These are phyloP conservation scores for Plebejus anna DNA, from an alignment of 2,888 invertebrate species.

Conservation along the genomic window DNA sequence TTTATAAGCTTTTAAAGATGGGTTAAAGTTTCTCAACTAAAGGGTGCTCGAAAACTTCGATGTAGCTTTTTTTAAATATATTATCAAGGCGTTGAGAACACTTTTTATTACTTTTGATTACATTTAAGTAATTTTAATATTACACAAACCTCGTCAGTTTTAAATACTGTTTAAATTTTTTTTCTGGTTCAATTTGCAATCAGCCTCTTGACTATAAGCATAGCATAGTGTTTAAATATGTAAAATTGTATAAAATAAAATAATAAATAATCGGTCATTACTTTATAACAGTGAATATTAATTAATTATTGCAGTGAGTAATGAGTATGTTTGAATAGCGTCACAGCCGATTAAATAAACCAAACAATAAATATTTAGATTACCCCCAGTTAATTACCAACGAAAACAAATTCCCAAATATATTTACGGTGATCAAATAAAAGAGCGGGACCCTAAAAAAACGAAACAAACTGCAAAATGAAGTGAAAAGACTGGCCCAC, in stretches of 20 bases:
- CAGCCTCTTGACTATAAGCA: too few species aligned
- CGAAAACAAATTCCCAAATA: not conserved
- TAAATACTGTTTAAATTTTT: too few species aligned
- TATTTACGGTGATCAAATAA: not conserved
- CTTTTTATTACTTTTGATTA: not conserved
- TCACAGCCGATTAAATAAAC: not conserved
- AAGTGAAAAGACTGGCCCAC: not conserved
- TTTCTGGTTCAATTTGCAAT: too few species aligned
- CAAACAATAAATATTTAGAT: not conserved
- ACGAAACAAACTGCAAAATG: not conserved
- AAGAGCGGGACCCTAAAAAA: not conserved
- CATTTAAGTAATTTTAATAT: too few species aligned
- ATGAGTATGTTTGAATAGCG: not conserved
- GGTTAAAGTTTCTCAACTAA: constrained; percentile 7
- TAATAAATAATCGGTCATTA: too few species aligned
- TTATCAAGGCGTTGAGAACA: not conserved
- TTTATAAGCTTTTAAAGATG: constrained; percentile 11
- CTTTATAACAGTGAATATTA: not conserved
- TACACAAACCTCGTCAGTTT: too few species aligned
- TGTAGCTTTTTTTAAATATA: not conserved
- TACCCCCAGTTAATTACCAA: not conserved
- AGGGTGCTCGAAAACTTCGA: not conserved
- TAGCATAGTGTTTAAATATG: too few species aligned
- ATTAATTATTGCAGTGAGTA: not conserved
- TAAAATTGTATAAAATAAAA: too few species aligned